Percentiles rank a stretch among this genome's conserved stretches.
These are phyloP conservation scores for Ptychodera flava DNA, from an alignment of 35 echinoderm and acorn worm species.

Conservation along the genomic window DNA sequence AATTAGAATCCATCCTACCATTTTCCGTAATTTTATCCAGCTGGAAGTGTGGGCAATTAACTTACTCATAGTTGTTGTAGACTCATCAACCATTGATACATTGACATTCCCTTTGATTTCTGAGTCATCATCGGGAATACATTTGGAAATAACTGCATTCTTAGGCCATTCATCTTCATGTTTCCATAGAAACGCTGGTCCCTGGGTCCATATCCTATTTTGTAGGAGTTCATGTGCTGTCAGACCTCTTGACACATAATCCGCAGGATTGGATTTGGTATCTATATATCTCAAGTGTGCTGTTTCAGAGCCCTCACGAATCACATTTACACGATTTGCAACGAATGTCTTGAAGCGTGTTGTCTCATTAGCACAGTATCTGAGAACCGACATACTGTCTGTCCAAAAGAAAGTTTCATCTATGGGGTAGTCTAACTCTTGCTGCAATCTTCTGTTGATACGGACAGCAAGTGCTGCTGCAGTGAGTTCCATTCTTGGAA, in stretches of 20 bases:
- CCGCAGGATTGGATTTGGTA: constrained; percentile 43
- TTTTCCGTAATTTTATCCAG: too few species aligned
- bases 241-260: constrained; percentile 50
- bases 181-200: too few species aligned
- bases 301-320: constrained; percentile 6
- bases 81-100: too few species aligned
- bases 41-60: background rate
- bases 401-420: constrained; percentile 32
- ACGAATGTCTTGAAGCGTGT: constrained; percentile 39
- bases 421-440: constrained; percentile 19
- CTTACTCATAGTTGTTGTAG: too few species aligned
- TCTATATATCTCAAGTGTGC: constrained; percentile 35
- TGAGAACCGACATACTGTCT: constrained; percentile 40
- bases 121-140: too few species aligned
- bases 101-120: too few species aligned
- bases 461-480: constrained; percentile 32
- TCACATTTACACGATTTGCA: constrained; percentile 35
- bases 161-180: too few species aligned
- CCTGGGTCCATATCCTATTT: too few species aligned
- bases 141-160: too few species aligned
- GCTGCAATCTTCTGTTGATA: constrained; percentile 5
- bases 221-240: too few species aligned
- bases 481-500: constrained; percentile 29
- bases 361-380: constrained; percentile 34
- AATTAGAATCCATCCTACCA: too few species aligned